A percentile compares a stretch with the other conserved stretches of the same genome.
Evolutionary conservation across 2,113 vertebrate species (phyloP).

Genomic region (Pogona vitticeps): DNA sequence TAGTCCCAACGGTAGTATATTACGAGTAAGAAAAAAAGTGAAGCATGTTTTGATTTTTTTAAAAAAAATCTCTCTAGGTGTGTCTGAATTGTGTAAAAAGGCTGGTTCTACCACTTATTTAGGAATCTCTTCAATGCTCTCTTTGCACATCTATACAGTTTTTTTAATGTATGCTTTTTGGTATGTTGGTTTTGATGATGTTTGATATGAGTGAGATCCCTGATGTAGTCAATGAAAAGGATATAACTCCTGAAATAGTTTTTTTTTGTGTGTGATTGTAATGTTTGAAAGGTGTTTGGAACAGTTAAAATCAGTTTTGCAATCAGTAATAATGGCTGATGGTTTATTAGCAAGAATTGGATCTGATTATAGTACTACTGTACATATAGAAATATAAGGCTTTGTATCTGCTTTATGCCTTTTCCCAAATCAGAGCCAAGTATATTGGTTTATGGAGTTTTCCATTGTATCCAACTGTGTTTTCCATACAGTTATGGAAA

Average conservation of each 20-base stretch:
- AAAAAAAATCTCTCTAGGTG: fast-evolving
- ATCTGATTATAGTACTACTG: not conserved
- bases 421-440: not conserved
- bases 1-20: not conserved
- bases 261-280: not conserved
- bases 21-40: not conserved
- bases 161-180: not conserved
- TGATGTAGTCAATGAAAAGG: too few species aligned
- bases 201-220: not conserved
- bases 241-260: too few species aligned
- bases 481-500: too few species aligned
- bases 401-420: too few species aligned
- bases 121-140: not conserved
- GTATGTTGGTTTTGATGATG: not conserved
- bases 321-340: not conserved
- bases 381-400: not conserved
- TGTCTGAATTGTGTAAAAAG: not conserved
- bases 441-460: too few species aligned
- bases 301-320: not conserved
- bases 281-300: not conserved
- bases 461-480: too few species aligned
- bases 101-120: not conserved
- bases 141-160: not conserved
- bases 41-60: not conserved
- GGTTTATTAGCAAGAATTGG: not conserved